Evolutionary conservation across 2,888 invertebrate species (phyloP).

Genomic region (Shargacucullia verbasci): DNA sequence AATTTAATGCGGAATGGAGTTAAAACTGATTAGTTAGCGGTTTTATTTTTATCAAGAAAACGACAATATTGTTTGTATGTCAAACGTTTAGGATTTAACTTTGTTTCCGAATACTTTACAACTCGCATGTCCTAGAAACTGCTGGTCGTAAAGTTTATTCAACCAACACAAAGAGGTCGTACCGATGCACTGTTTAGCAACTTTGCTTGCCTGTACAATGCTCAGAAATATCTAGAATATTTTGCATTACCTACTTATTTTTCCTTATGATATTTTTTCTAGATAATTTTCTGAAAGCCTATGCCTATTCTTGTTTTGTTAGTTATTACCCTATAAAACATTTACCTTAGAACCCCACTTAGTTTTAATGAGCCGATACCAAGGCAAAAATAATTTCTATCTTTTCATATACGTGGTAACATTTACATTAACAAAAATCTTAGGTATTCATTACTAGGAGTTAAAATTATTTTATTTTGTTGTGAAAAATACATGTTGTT

Average conservation of each 20-base stretch:
- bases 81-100: conserved; percentile 59
- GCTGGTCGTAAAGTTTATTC: conserved; percentile 80
- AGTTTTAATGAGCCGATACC: too few species aligned
- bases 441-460: too few species aligned
- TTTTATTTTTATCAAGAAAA: conserved; percentile 23
- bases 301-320: too few species aligned
- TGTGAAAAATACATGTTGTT: too few species aligned
- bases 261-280: background rate
- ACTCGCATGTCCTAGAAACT: conserved; percentile 77
- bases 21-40: conserved; percentile 10
- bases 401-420: too few species aligned
- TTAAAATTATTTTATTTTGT: too few species aligned
- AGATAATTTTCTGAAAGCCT: too few species aligned
- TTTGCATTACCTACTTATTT: conserved; percentile 10
- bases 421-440: too few species aligned
- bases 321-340: too few species aligned
- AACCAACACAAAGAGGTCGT: conserved; percentile 75
- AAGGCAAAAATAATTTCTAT: too few species aligned
- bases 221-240: conserved; percentile 45
- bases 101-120: conserved; percentile 78
- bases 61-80: conserved; percentile 30
- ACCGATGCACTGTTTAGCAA: conserved; percentile 68
- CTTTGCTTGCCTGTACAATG: conserved; percentile 52
- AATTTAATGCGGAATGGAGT: conserved; percentile 15
- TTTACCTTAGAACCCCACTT: too few species aligned